phyloP scores from a whole-genome alignment of 1,140 invertebrate species.

The Drosophila sp. region DNA sequence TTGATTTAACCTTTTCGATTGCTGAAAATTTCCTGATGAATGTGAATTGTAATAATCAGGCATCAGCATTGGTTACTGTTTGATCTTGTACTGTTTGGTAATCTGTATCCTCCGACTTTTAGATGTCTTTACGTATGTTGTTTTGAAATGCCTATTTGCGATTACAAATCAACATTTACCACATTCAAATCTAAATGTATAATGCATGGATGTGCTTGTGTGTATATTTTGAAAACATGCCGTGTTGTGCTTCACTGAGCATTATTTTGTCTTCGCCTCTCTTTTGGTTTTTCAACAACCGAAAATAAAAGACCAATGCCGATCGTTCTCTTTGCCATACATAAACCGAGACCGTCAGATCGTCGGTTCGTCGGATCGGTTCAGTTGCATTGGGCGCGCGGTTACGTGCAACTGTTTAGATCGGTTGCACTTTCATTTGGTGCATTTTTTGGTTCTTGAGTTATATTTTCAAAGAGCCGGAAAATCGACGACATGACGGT shows the following conservation, averaged over 20 bases:
- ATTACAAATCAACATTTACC: neutral
- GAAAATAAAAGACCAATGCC: constrained; percentile 68
- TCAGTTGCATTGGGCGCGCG: constrained; percentile 76
- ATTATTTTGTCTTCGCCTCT: constrained; percentile 36
- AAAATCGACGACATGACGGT: constrained; percentile 38
- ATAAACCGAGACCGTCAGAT: neutral
- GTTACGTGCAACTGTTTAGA: constrained; percentile 69
- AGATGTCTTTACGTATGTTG: neutral
- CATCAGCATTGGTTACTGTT: too few relatives aligned
- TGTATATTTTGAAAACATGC: constrained; percentile 60
- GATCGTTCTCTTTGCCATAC: constrained; percentile 26
- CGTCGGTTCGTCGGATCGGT: neutral
- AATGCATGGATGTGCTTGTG: neutral
- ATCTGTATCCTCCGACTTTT: neutral
- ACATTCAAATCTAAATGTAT: neutral
- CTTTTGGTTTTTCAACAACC: constrained; percentile 17
- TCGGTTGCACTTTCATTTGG: constrained; percentile 56
- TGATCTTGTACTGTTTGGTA: neutral
- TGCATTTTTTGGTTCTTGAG: constrained; percentile 19
- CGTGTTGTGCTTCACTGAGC: constrained; percentile 66
- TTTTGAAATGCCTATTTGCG: too few relatives aligned
- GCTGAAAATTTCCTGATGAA: neutral
- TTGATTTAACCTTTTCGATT: too few relatives aligned
- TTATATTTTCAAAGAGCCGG: constrained; percentile 26
- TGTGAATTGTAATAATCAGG: neutral